Evolutionary conservation across 2,797 vertebrate genomes (phyloP), one percentile per base, ranked within the genome.

Genomic region (Cyclopterus lumpus): DNA sequence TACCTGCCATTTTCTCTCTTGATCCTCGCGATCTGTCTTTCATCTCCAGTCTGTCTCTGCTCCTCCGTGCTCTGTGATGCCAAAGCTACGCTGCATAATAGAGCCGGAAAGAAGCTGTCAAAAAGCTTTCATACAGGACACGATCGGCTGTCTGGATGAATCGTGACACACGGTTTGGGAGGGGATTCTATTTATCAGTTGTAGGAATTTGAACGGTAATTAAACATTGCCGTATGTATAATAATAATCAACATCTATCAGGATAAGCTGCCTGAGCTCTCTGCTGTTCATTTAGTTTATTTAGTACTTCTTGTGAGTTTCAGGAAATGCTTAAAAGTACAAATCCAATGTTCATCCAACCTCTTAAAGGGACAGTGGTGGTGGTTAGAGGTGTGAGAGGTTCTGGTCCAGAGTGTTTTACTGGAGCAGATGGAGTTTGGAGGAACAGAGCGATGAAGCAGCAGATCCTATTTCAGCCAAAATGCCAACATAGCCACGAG

Each of bases 1-100:
- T 51, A 34, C 38, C 32, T 81, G 79, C 75, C 77, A 40, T 55
- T 60, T 61, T 40, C 16, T 63, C 32, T 71, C 51, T 75, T 75
- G 71, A 71, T 80, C 55, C 67, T 53, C 10, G 0, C 22, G 6
- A 0, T 58, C 30, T 7, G 18, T 66, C 58, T 68, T 58, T 77
- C 62, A 63, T 72, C 54, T 42, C 36, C 42, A n/a, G 9, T 34
- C 24, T 58, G 2, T 58, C 44, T 59, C 10, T 36, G 20, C 30
- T 18, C 40, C 42, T 71, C 26, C 1, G 2, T 18, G 28, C 12
- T 32, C 8, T 32, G 30, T 60, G n/a, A 70, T 44, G 32, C 26
- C 34, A 59, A 62, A 30, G 53, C 4, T 60, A 59, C 55, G 20
- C 28, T 74, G 30, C 48, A n/a, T 40, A 18, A 79, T 53, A 32